A percentile compares a stretch with the other conserved stretches of the same genome.
Evolutionary conservation across 2,113 vertebrate species (phyloP).

Genomic region (Pterocles burchelli): DNA sequence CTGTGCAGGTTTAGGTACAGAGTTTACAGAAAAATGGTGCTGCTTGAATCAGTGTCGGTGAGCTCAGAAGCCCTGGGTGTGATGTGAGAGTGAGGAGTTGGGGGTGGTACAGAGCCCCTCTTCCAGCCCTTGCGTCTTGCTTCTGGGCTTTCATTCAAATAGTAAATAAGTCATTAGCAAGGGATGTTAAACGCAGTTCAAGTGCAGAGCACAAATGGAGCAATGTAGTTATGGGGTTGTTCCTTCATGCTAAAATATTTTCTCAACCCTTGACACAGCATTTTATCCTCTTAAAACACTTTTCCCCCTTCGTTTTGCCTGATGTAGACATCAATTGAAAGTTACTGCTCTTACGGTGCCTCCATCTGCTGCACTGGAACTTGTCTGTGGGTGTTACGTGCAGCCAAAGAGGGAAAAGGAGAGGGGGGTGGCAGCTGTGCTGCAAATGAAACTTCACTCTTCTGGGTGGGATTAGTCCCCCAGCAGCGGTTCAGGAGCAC

Average conservation of each 20-base stretch:
- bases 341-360: neutral
- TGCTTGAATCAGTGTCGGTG: neutral
- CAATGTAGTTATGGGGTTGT: neutral
- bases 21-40: neutral
- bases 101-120: neutral
- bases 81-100: neutral
- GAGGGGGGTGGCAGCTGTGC: fast-evolving
- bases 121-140: neutral
- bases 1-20: neutral
- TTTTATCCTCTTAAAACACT: neutral
- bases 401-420: neutral
- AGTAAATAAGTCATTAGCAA: neutral
- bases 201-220: neutral
- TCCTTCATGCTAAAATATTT: neutral
- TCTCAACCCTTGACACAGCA: neutral
- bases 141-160: neutral
- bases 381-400: neutral
- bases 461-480: neutral
- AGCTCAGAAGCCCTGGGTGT: neutral
- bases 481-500: fast-evolving
- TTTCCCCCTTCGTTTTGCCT: neutral
- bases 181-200: neutral
- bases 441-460: neutral
- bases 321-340: constrained; percentile 5
- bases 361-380: constrained; percentile 15